phyloP scores from a whole-genome alignment of 2,113 vertebrate species.

The Podarcis raffonei region DNA sequence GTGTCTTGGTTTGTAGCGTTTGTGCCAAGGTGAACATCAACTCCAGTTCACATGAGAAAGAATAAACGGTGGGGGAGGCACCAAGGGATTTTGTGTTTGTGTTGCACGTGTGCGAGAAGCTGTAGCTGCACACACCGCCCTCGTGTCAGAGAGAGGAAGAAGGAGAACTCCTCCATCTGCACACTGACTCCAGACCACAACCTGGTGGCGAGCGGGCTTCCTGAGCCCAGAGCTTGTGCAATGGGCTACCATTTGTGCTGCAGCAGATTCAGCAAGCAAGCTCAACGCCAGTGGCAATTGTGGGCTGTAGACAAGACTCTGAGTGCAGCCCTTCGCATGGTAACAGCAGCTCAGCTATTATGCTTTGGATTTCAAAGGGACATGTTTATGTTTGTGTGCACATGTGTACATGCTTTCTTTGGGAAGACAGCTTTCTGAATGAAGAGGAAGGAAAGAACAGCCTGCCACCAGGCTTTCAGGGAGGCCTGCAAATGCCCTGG shows the following conservation, averaged over 20 bases:
- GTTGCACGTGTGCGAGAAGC: rapidly evolving
- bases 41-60: not conserved
- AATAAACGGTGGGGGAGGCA: not conserved
- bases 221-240: not conserved
- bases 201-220: rapidly evolving
- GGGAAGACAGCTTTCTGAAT: conserved; percentile 28
- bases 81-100: not conserved
- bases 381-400: not conserved
- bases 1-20: not conserved
- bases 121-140: conserved; percentile 1
- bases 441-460: conserved; percentile 10
- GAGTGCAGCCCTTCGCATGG: conserved; percentile 29
- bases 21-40: rapidly evolving
- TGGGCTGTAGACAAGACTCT: conserved; percentile 36
- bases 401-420: not conserved
- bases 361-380: not conserved
- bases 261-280: conserved; percentile 39
- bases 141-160: not conserved
- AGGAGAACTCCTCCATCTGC: conserved; percentile 52
- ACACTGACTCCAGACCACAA: conserved; percentile 39
- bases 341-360: not conserved
- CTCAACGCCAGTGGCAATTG: conserved; percentile 35
- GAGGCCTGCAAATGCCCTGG: not conserved
- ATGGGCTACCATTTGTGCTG: not conserved
- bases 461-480: conserved; percentile 5